Percentiles rank a stretch among this genome's conserved stretches.
phyloP scores from a whole-genome alignment of 2,888 invertebrate genomes.

The Euspilapteryx auroguttella region DNA sequence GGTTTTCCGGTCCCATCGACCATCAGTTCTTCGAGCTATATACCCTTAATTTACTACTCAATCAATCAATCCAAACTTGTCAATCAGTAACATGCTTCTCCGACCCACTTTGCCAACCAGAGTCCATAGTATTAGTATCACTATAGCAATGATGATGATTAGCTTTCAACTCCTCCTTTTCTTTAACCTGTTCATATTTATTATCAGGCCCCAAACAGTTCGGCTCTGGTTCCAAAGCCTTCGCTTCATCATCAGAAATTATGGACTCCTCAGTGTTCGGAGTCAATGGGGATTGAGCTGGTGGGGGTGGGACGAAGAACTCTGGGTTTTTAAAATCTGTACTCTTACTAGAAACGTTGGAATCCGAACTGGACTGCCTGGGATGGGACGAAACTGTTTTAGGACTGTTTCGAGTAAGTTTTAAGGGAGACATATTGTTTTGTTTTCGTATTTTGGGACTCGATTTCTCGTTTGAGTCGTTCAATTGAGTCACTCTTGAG shows the following conservation, averaged over 20 bases:
- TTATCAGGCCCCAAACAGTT: slow-evolving; percentile 44
- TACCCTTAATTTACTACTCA: too few species aligned
- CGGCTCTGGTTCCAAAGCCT: slow-evolving; percentile 21
- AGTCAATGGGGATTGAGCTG: slow-evolving; percentile 32
- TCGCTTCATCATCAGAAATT: slow-evolving; percentile 35
- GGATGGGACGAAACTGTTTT: slow-evolving; percentile 19
- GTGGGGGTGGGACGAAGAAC: slow-evolving; percentile 26
- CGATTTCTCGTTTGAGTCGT: slow-evolving; percentile 12
- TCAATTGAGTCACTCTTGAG: slow-evolving; percentile 7
- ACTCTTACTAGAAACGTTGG: slow-evolving; percentile 8
- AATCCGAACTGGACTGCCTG: slow-evolving; percentile 26
- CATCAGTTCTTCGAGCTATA: too few species aligned
- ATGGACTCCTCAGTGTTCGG: slow-evolving; percentile 47
- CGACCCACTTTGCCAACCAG: slow-evolving; percentile 71
- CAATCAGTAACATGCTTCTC: slow-evolving; percentile 62
- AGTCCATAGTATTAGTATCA: slow-evolving; percentile 66
- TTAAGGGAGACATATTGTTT: slow-evolving; percentile 31
- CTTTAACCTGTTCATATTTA: slow-evolving; percentile 38
- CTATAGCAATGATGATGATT: slow-evolving; percentile 59
- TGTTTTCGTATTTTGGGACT: slow-evolving; percentile 37
- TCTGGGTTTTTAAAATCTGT: slow-evolving; percentile 26
- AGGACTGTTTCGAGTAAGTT: slow-evolving; percentile 22
- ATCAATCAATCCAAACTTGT: too few species aligned
- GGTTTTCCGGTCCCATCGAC: too few species aligned
- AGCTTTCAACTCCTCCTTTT: slow-evolving; percentile 33